phyloP scores from a whole-genome alignment of 2,113 vertebrate genomes.

The Psophia crepitans region DNA sequence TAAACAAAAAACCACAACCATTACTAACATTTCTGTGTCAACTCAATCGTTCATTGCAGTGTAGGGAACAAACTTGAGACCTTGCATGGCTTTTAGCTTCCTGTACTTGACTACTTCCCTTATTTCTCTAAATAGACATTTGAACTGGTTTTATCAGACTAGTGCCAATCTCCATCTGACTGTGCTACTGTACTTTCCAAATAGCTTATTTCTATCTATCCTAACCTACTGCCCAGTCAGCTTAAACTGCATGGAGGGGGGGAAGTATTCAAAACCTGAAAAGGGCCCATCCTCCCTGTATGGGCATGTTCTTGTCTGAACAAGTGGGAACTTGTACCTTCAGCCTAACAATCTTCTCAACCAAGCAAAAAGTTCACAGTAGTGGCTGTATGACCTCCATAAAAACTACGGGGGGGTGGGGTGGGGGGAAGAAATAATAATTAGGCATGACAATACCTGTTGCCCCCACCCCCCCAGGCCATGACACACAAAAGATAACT shows the following conservation, averaged over 20 bases:
- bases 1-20: not conserved
- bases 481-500: not conserved
- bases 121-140: not conserved
- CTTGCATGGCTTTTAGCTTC: not conserved
- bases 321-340: not conserved
- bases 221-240: not conserved
- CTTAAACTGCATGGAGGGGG: not conserved
- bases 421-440: not conserved
- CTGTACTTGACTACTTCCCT: not conserved
- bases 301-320: not conserved
- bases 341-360: not conserved
- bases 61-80: not conserved
- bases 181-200: not conserved
- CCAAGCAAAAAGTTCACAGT: not conserved
- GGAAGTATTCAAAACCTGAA: not conserved
- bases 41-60: not conserved
- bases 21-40: not conserved
- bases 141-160: not conserved
- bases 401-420: no score
- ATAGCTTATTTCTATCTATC: not conserved
- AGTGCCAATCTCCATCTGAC: not conserved
- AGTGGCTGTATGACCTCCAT: not conserved
- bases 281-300: not conserved
- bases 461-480: accelerated
- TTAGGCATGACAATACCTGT: not conserved